Percentiles rank a stretch among this genome's conserved stretches.
Evolutionary conservation across 2,888 invertebrate genomes (phyloP).

Genomic region (Iselma pallidipennis): DNA sequence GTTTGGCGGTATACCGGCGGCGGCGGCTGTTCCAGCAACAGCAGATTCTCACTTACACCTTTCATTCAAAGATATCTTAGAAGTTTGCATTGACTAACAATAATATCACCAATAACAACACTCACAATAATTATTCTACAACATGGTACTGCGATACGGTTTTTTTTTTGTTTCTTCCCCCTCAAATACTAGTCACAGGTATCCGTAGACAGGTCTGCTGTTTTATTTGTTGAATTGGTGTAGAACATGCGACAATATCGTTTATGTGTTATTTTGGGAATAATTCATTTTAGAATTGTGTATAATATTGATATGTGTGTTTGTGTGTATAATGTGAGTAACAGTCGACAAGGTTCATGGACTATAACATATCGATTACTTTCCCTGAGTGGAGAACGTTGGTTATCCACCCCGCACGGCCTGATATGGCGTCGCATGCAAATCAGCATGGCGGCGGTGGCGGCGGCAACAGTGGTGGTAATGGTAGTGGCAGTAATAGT

Average conservation of each 20-base stretch:
- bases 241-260: neutral
- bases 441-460: constrained; percentile 64
- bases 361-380: constrained; percentile 62
- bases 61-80: neutral
- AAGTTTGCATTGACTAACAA: no score
- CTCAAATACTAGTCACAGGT: neutral
- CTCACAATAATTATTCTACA: neutral
- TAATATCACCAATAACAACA: neutral
- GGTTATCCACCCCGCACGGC: constrained; percentile 51
- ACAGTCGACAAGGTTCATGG: constrained; percentile 23
- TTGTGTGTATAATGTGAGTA: constrained; percentile 5
- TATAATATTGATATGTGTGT: no score
- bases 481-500: neutral
- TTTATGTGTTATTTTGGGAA: neutral
- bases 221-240: neutral
- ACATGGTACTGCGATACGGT: neutral
- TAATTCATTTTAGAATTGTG: neutral
- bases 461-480: constrained; percentile 30
- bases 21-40: neutral
- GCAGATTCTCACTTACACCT: neutral
- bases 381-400: constrained; percentile 50
- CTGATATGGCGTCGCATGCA: constrained; percentile 66
- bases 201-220: neutral
- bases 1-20: constrained; percentile 1
- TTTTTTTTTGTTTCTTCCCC: neutral